phyloP scores from a whole-genome alignment of 1,140 invertebrate genomes.

The Lepidurus couesii region DNA sequence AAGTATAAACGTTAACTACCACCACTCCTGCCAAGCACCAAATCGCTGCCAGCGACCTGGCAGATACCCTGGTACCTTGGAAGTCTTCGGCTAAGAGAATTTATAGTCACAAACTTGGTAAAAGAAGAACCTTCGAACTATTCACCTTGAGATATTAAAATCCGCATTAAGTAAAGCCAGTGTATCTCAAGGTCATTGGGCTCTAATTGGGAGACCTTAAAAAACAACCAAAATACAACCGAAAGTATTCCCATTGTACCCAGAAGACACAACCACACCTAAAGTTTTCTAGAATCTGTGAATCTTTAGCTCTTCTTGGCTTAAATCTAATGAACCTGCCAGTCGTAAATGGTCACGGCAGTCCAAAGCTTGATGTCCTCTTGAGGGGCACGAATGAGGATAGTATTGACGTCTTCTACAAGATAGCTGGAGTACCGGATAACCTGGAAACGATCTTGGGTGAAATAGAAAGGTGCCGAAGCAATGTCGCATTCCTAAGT shows the following conservation, averaged over 20 bases:
- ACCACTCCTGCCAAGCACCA: conserved; percentile 25
- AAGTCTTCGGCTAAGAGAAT: background rate
- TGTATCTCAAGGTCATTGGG: background rate
- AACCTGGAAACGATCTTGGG: background rate
- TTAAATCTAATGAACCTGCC: background rate
- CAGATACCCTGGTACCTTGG: background rate
- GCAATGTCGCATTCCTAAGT: background rate
- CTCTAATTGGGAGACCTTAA: background rate
- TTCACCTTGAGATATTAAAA: background rate
- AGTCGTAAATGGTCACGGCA: background rate
- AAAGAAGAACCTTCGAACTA: background rate
- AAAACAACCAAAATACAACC: background rate
- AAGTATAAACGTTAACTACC: conserved; percentile 22
- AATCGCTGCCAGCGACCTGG: background rate
- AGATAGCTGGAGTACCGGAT: background rate
- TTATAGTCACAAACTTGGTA: background rate
- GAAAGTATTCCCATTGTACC: background rate
- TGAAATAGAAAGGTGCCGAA: background rate
- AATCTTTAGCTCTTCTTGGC: no score
- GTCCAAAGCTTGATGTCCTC: background rate
- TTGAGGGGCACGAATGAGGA: background rate
- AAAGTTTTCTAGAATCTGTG: background rate
- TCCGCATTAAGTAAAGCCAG: background rate
- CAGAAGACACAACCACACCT: background rate
- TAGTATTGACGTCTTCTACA: background rate